phyloP scores from a whole-genome alignment of 2,113 vertebrate genomes.

The Isichthys henryi region DNA sequence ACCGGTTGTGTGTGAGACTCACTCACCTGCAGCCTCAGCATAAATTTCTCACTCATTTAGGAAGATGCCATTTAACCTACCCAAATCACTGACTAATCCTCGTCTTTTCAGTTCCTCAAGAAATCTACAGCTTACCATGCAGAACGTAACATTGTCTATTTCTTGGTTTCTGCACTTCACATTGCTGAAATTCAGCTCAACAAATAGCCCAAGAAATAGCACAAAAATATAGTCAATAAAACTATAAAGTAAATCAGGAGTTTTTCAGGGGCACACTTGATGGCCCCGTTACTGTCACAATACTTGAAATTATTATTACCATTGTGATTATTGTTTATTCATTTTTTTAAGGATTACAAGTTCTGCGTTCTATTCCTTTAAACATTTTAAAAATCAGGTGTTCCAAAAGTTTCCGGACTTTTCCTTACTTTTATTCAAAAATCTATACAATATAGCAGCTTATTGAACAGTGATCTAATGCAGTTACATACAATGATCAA shows the following conservation, averaged over 20 bases:
- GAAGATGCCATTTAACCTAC: not conserved
- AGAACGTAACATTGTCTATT: not conserved
- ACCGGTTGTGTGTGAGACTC: not conserved
- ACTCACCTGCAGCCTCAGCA: not conserved
- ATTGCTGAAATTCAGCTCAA: no score
- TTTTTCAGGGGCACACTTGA: not conserved
- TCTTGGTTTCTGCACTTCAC: no score
- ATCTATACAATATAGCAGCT: not conserved
- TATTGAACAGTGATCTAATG: not conserved
- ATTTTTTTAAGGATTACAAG: not conserved
- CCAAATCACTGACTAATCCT: not conserved
- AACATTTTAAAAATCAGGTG: not conserved
- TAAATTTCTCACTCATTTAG: not conserved
- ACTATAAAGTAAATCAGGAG: no score
- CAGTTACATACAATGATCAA: not conserved
- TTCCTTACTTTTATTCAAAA: not conserved
- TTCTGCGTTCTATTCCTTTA: not conserved
- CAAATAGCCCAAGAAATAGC: no score
- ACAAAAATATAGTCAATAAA: no score
- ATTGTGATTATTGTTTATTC: not conserved
- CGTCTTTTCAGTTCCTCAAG: not conserved
- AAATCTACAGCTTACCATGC: not conserved
- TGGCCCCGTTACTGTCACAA: not conserved
- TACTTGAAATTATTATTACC: not conserved
- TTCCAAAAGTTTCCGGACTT: not conserved